A percentile compares a stretch with the other conserved stretches of the same genome.
These are phyloP conservation scores for Eupleurogrammus muticus DNA, from an alignment of 2,797 vertebrate species.

Conservation along the genomic window DNA sequence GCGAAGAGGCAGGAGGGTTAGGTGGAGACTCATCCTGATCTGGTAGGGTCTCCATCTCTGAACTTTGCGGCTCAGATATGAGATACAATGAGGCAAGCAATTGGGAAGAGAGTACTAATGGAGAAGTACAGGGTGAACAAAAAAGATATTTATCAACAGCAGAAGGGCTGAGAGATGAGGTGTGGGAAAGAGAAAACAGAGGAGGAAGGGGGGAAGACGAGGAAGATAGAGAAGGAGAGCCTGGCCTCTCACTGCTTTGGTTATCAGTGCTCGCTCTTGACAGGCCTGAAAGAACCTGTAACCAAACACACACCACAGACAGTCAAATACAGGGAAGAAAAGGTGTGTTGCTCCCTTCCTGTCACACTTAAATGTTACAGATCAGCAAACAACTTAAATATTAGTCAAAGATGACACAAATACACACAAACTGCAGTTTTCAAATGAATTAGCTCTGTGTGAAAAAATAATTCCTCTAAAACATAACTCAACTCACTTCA, in stretches of 20 bases:
- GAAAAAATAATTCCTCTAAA: no score
- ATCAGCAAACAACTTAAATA: no score
- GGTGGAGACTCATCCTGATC: neutral
- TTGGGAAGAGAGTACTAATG: neutral
- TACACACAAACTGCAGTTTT: no score
- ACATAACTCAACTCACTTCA: no score
- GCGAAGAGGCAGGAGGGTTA: neutral
- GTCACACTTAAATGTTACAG: no score
- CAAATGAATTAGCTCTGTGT: no score
- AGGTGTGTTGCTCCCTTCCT: no score
- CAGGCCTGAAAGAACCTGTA: constrained; percentile 69
- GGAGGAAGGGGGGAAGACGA: neutral
- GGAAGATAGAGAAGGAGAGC: constrained; percentile 1
- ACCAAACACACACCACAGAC: constrained; percentile 24
- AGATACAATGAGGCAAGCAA: neutral
- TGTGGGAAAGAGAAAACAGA: neutral
- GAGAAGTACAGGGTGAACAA: neutral
- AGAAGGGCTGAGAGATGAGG: constrained; percentile 1
- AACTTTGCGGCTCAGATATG: constrained; percentile 4
- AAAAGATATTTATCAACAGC: neutral
- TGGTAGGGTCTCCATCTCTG: neutral
- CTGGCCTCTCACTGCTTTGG: constrained; percentile 33
- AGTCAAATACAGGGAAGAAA: constrained; percentile 6
- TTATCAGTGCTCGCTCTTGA: constrained; percentile 47
- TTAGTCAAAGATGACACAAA: no score